A percentile compares a stretch with the other conserved stretches of the same genome.
phyloP scores from a whole-genome alignment of 2,888 invertebrate genomes.

The Dolomedes plantarius region DNA sequence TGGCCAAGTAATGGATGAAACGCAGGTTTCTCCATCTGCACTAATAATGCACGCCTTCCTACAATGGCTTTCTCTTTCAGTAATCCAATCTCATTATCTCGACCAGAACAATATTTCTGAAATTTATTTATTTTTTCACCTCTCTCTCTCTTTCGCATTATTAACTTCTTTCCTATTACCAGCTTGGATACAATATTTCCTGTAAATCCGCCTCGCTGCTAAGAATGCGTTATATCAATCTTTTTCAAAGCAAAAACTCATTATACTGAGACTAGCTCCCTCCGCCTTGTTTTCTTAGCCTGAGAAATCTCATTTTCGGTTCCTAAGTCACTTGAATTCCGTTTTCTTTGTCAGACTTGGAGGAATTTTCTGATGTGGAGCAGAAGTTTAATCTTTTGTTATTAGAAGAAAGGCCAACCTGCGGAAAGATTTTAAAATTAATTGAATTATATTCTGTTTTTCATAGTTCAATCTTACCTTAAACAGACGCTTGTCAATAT shows the following conservation, averaged over 20 bases:
- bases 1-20: constrained; percentile 64
- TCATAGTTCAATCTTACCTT: too few relatives aligned
- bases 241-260: constrained; percentile 26
- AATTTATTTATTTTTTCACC: constrained; percentile 47
- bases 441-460: too few relatives aligned
- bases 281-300: background rate
- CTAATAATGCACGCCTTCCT: constrained; percentile 49
- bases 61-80: constrained; percentile 36
- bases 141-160: background rate
- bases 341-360: background rate
- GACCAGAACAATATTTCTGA: constrained; percentile 61
- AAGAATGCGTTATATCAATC: constrained; percentile 26
- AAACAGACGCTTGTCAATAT: too few relatives aligned
- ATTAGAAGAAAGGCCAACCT: background rate
- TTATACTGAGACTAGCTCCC: constrained; percentile 3
- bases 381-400: background rate
- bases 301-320: constrained; percentile 19
- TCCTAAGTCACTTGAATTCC: constrained; percentile 2
- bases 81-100: constrained; percentile 56
- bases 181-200: constrained; percentile 19
- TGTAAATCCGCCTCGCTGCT: background rate
- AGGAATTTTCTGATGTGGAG: background rate
- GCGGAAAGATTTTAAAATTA: background rate
- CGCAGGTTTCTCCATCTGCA: constrained; percentile 36
- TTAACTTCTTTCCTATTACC: constrained; percentile 11